Conservation (phyloP, 2,888 invertebrate species). For the Eugnorisma glareosa region DNA sequence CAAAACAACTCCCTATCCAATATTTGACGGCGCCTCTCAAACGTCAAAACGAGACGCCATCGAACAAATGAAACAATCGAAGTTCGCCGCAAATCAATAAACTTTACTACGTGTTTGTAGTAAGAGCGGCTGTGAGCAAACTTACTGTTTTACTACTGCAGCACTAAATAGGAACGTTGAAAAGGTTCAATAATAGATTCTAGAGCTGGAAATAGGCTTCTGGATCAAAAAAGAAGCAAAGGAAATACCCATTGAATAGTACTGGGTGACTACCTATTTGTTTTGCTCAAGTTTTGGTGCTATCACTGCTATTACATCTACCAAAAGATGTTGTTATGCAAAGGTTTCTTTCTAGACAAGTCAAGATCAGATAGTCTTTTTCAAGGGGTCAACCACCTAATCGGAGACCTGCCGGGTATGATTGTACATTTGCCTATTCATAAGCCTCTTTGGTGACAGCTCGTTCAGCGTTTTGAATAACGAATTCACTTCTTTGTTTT, state of each 20-base stretch:
- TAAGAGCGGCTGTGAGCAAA: constrained; percentile 13
- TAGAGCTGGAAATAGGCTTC: background rate
- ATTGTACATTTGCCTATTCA: too few relatives aligned
- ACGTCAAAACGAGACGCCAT: constrained; percentile 10
- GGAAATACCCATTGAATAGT: background rate
- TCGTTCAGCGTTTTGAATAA: too few relatives aligned
- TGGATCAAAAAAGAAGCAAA: background rate
- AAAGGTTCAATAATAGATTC: background rate
- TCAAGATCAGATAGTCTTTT: too few relatives aligned
- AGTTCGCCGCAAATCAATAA: constrained; percentile 49
- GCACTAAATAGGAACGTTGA: background rate
- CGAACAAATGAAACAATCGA: constrained; percentile 23
- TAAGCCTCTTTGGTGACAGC: background rate
- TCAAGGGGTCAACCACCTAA: too few relatives aligned
- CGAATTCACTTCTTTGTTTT: too few relatives aligned
- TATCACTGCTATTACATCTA: background rate
- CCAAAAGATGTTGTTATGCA: background rate
- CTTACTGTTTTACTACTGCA: constrained; percentile 24
- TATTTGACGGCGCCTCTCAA: constrained; percentile 1
- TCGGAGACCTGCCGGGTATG: too few relatives aligned
- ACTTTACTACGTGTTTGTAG: constrained; percentile 34
- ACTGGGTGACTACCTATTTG: background rate
- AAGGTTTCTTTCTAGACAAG: background rate
- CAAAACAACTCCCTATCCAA: constrained; percentile 12
- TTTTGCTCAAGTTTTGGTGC: background rate